Base-by-base conservation (phyloP, 2,113 vertebrate genomes). In the Poicephalus gulielmi region DNA sequence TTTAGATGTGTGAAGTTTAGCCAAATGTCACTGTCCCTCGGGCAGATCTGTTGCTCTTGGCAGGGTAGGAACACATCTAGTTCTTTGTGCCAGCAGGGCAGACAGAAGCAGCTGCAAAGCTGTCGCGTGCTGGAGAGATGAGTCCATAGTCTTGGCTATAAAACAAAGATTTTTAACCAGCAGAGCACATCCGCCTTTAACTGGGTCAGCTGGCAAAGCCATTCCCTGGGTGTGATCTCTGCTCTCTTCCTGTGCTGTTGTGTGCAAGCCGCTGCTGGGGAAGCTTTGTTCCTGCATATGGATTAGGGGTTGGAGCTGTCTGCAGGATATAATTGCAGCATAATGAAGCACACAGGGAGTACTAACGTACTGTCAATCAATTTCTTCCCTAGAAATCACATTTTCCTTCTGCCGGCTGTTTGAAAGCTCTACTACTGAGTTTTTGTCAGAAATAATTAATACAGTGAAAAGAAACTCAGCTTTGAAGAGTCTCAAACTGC, bases 361-460 rank as follows among this genome's bases (percentile, higher is more conserved):
- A 60, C 50, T 94, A 52, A 88, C 1, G 7, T 49, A 30, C 64
- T 69, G 33, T 63, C 70, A 62, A 71, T 85, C 73, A 64, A 37
- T 85, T 96, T 78, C 87, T 91, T 92, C 90, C 25, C n/a, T 28
- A 99, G 99, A 99, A 95, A 97, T 99, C 75, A 97, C 95, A 0
- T 98, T 99, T 57, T 98, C 98, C 47, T 99, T 99, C 97, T 99
- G 99, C 76, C 98, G 99, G 17, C 98, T 99, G 69, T 98, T 99
- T 83, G 99, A 99, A 97, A 98, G 92, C 52, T 95, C 98, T 63
- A 98, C 98, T 46, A 80, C 97, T 27, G 98, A 98, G 64, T 98
- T 98, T 95, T 94, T 99, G 67, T 91, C 95, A 25, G 97, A 98
- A 93, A 97, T 99, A 93, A 98, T 99, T 77, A 96, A 90, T 17